Evolutionary conservation across 2,888 invertebrate species (phyloP), one percentile per base, ranked within the genome.

Genomic region (Erpobdella octoculata): DNA sequence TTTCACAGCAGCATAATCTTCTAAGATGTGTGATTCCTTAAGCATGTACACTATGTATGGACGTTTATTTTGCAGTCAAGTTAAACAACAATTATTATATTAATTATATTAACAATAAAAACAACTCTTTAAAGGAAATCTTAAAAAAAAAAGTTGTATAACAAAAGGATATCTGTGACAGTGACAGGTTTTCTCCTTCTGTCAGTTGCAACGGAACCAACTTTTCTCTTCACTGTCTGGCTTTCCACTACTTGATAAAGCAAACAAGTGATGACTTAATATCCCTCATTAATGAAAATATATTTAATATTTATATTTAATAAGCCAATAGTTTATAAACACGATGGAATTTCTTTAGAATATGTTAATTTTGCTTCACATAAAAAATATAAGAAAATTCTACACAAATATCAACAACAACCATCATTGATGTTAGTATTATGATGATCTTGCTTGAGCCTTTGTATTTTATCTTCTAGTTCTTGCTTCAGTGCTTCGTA

Each of bases 31-130:
- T 15, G 65, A 38, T 36, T 71, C 71, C 18, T 53, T 71, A n/a
- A 71, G 36, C 65, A 65, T 71, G 53, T 71, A 71, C 33, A 71
- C 71, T 38, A 71, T 41, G 53, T 48, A 71, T 21, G 71, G 71
- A 46, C 71, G 71, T 71, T 53, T 21, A 6, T 3, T 12, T 25
- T 9, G 31, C 21, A 15, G 71, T 71, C 35, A 71, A 71, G 64
- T n/a, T n/a, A n/a, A n/a, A n/a, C n/a, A n/a, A n/a, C n/a, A n/a
- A n/a, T n/a, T n/a, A n/a, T n/a, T n/a, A n/a, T n/a, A n/a, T n/a
- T n/a, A n/a, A n/a, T n/a, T n/a, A n/a, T n/a, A n/a, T n/a, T n/a
- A n/a, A n/a, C n/a, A n/a, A n/a, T n/a, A n/a, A n/a, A n/a, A n/a
- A n/a, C n/a, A n/a, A n/a, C n/a, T n/a, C n/a, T n/a, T n/a, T n/a